Conservation (phyloP, 2,888 invertebrate genomes). For the Belgica antarctica region DNA sequence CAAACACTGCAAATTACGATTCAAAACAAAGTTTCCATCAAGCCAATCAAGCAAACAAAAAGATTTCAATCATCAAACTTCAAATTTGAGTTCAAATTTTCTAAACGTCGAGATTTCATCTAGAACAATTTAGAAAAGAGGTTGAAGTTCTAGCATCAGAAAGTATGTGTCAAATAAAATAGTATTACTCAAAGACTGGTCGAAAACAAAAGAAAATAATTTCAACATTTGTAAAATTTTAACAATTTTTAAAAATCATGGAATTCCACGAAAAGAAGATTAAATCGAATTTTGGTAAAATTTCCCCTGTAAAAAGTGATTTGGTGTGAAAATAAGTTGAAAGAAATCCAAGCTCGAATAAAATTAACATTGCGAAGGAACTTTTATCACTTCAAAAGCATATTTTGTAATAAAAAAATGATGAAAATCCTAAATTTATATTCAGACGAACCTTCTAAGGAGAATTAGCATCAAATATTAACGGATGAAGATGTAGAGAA, state of each 20-base stretch:
- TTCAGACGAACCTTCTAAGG: background rate
- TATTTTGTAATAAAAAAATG: conserved; percentile 9
- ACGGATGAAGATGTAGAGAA: conserved; percentile 1
- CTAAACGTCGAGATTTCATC: background rate
- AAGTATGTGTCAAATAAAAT: conserved; percentile 41
- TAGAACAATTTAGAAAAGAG: background rate
- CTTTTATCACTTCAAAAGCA: background rate
- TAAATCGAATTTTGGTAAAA: too few relatives aligned
- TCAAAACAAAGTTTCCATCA: too few relatives aligned
- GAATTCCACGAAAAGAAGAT: background rate
- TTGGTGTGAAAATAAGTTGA: too few relatives aligned
- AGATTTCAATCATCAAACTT: background rate
- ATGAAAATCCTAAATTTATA: background rate
- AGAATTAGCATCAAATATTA: background rate
- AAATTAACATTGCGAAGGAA: background rate
- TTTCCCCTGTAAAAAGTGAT: too few relatives aligned
- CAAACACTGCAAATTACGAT: too few relatives aligned
- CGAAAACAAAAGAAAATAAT: conserved; percentile 32
- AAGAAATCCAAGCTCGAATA: too few relatives aligned
- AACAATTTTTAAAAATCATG: conserved; percentile 32
- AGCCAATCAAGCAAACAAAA: too few relatives aligned
- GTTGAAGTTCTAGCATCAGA: background rate
- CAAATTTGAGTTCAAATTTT: too few relatives aligned
- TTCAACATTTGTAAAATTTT: conserved; percentile 16
- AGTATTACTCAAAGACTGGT: conserved; percentile 42